A percentile compares a stretch with the other conserved stretches of the same genome.
These are phyloP conservation scores for Aplysia californica DNA, from an alignment of 1,140 invertebrate genomes.

Conservation along the genomic window DNA sequence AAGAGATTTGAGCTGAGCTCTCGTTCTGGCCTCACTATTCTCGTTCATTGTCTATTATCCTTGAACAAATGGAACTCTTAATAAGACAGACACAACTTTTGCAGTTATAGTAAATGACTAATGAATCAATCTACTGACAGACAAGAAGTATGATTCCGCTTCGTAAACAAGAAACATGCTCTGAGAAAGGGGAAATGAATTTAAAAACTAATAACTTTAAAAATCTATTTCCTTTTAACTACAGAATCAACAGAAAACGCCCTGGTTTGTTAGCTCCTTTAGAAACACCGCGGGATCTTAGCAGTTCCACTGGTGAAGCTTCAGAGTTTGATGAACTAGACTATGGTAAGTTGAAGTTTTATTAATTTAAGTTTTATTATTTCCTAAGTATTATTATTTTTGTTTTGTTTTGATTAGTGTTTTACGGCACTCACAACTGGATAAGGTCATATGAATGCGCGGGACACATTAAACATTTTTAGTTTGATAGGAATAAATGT, in stretches of 20 bases:
- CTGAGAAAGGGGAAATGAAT: too few species aligned
- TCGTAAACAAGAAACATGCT: too few species aligned
- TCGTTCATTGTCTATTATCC: too few species aligned
- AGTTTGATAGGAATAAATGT: too few species aligned
- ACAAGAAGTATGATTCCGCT: too few species aligned
- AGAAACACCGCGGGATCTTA: not conserved
- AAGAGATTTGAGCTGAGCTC: too few species aligned
- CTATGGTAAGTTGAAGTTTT: not conserved
- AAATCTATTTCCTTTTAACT: not conserved
- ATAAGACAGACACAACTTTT: too few species aligned
- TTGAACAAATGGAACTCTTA: too few species aligned
- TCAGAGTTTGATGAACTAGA: constrained; percentile 1
- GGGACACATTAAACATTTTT: not conserved
- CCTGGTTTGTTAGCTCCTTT: not conserved
- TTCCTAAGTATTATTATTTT: not conserved
- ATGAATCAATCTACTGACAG: too few species aligned
- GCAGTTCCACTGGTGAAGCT: not conserved
- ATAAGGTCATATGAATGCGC: not conserved
- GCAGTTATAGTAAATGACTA: too few species aligned
- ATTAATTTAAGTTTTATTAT: not conserved
- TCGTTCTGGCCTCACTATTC: too few species aligned
- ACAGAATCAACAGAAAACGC: constrained; percentile 13
- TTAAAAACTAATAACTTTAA: not conserved
- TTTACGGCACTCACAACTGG: too few species aligned
- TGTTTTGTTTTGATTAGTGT: not conserved